Conservation (phyloP, 2,888 invertebrate genomes). For the Argyresthia albistria region DNA sequence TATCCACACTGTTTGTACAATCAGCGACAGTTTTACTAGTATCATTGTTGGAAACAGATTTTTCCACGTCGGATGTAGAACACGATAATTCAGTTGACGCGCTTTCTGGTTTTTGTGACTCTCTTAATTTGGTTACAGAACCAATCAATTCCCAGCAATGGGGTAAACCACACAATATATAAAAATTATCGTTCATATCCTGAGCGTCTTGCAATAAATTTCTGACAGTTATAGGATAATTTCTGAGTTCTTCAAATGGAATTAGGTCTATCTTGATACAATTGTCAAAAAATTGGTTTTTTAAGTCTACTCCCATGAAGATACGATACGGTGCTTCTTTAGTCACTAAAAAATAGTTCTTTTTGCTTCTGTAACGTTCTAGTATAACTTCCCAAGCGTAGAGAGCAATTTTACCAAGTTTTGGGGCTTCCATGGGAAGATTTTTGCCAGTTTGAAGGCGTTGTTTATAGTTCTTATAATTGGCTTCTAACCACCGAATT, state of each 20-base stretch:
- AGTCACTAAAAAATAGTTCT: conserved; percentile 47
- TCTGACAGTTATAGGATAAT: conserved; percentile 48
- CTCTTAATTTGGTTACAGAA: conserved; percentile 37
- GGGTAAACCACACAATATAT: conserved; percentile 48
- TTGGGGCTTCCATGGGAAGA: conserved; percentile 34
- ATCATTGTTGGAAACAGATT: not conserved
- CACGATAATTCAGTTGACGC: no score
- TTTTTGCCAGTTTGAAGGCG: conserved; percentile 26
- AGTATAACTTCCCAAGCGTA: conserved; percentile 52
- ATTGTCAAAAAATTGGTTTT: conserved; percentile 30
- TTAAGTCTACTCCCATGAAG: conserved; percentile 42
- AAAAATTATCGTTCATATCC: conserved; percentile 44
- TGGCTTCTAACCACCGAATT: conserved; percentile 42
- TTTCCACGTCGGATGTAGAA: conserved; percentile 6
- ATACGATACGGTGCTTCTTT: conserved; percentile 39
- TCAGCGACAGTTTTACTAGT: not conserved
- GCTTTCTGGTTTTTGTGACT: conserved; percentile 2
- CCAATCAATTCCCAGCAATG: conserved; percentile 59
- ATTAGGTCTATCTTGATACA: conserved; percentile 51
- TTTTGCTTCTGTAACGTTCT: conserved; percentile 39
- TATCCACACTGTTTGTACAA: not conserved
- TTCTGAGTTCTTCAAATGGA: conserved; percentile 35
- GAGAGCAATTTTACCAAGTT: conserved; percentile 33
- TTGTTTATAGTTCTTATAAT: conserved; percentile 44
- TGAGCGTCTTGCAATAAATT: conserved; percentile 42